Evolutionary conservation across 2,113 vertebrate genomes (phyloP).

Genomic region (Corythornis vintsioides): DNA sequence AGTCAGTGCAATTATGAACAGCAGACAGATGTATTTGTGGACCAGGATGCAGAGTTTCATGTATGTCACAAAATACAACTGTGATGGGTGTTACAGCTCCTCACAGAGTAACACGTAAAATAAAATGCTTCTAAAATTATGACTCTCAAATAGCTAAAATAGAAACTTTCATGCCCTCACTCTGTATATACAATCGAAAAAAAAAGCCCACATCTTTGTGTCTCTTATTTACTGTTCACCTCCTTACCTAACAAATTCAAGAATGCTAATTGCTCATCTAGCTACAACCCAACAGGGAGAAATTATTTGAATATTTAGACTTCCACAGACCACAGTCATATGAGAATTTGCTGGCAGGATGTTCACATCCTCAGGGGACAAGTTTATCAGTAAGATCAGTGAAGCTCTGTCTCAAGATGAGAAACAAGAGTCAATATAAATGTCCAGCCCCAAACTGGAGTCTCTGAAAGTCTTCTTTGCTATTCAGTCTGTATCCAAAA

Average conservation of each 20-base stretch:
- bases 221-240: background rate
- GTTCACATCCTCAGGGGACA: background rate
- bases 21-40: background rate
- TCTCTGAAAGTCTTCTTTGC: background rate
- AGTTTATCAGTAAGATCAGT: background rate
- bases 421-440: background rate
- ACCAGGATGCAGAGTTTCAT: background rate
- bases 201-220: background rate
- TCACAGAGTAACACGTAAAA: background rate
- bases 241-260: background rate
- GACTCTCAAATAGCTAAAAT: background rate
- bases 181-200: background rate
- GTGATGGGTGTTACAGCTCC: background rate
- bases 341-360: background rate
- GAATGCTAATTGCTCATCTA: background rate
- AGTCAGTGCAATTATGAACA: background rate
- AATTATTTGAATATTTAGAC: background rate
- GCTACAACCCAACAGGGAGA: background rate
- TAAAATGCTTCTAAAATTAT: background rate
- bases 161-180: background rate
- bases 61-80: background rate
- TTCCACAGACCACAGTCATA: background rate
- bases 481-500: background rate
- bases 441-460: background rate
- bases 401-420: background rate